Conservation (phyloP, 2,797 vertebrate genomes). For the Siniperca obscura region DNA sequence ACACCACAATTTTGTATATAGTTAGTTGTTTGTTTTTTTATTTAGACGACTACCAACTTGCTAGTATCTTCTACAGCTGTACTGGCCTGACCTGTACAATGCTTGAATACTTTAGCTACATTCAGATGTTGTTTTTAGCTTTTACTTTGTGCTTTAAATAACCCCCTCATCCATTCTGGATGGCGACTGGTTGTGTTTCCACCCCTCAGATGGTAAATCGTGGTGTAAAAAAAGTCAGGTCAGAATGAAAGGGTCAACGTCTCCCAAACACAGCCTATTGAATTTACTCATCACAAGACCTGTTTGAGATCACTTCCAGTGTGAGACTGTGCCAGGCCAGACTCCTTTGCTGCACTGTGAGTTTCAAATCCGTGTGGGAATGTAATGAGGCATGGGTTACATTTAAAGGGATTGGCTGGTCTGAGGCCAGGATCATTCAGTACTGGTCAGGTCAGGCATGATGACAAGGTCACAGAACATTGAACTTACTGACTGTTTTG, state of each 20-base stretch:
- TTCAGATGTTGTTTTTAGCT: constrained; percentile 60
- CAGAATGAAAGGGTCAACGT: constrained; percentile 40
- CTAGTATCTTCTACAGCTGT: neutral
- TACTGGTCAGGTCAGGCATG: constrained; percentile 40
- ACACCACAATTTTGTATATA: neutral
- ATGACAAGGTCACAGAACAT: constrained; percentile 53
- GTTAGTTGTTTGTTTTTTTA: neutral
- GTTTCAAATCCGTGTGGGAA: constrained; percentile 68
- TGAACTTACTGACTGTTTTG: constrained; percentile 21
- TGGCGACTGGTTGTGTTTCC: constrained; percentile 48
- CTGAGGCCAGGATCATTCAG: constrained; percentile 29
- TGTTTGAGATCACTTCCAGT: constrained; percentile 37
- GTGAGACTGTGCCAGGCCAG: constrained; percentile 16
- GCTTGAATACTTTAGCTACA: constrained; percentile 42
- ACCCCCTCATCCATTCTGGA: constrained; percentile 41
- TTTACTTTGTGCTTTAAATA: constrained; percentile 67
- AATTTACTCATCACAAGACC: constrained; percentile 60
- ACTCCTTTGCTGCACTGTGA: constrained; percentile 1
- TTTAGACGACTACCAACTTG: neutral
- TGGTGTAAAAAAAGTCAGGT: constrained; percentile 56
- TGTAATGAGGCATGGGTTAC: constrained; percentile 10
- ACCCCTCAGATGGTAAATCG: constrained; percentile 59
- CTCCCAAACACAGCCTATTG: constrained; percentile 12
- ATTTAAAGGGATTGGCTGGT: constrained; percentile 37
- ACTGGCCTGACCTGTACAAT: constrained; percentile 10